phyloP scores from a whole-genome alignment of 2,113 vertebrate genomes.

The Heloderma charlesbogerti region DNA sequence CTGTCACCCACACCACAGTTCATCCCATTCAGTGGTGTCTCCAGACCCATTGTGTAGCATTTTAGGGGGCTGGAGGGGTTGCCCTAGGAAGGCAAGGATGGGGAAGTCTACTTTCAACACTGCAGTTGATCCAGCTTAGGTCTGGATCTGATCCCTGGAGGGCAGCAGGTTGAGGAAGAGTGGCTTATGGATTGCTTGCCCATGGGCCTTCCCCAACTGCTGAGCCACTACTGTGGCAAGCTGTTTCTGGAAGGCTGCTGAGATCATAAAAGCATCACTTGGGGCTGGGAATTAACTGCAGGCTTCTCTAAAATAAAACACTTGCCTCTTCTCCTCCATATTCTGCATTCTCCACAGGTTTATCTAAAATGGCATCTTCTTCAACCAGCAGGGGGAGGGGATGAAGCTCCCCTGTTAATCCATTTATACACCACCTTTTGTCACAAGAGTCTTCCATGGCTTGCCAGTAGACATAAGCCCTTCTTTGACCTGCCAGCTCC shows the following conservation, averaged over 20 bases:
- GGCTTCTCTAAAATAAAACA: background rate
- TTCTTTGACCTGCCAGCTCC: background rate
- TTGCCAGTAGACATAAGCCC: background rate
- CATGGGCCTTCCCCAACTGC: too few species aligned
- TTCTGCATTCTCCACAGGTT: background rate
- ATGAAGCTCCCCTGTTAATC: background rate
- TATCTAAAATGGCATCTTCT: background rate
- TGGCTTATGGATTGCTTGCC: too few species aligned
- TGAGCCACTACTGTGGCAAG: background rate
- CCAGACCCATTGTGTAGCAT: too few species aligned
- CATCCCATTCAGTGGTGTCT: too few species aligned
- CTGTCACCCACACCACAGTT: too few species aligned
- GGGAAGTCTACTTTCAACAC: too few species aligned
- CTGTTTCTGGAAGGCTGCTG: background rate
- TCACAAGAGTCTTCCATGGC: background rate
- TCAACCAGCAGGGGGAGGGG: background rate
- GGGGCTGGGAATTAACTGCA: background rate
- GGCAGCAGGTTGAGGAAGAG: too few species aligned
- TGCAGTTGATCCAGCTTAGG: too few species aligned
- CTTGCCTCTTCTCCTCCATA: background rate
- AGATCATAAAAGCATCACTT: background rate
- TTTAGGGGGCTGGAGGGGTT: too few species aligned
- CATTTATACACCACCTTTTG: background rate
- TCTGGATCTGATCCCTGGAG: too few species aligned
- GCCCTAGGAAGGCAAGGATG: too few species aligned